Evolutionary conservation across 2,888 invertebrate genomes (phyloP).

Genomic region (Tyria jacobaeae): DNA sequence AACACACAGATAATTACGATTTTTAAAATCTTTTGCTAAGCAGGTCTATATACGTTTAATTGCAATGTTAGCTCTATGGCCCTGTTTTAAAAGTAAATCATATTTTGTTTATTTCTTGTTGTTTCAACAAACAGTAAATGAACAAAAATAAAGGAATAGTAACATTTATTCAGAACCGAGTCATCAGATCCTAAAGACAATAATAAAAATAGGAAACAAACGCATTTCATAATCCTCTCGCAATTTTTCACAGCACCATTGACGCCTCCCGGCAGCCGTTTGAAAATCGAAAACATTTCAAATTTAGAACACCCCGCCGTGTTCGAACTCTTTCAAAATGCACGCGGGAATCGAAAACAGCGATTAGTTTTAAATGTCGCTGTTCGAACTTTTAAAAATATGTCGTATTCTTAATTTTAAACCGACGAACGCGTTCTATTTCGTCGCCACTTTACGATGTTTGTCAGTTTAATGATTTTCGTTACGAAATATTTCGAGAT

Average conservation of each 20-base stretch:
- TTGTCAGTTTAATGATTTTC: slow-evolving; percentile 79
- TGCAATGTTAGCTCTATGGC: too few relatives aligned
- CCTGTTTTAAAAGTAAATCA: slow-evolving; percentile 11
- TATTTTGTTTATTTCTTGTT: background rate
- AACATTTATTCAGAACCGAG: slow-evolving; percentile 43
- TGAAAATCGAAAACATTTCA: slow-evolving; percentile 83
- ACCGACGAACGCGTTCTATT: slow-evolving; percentile 81
- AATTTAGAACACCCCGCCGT: slow-evolving; percentile 74
- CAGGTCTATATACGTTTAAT: too few relatives aligned
- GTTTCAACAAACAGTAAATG: slow-evolving; percentile 19
- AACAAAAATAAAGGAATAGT: slow-evolving; percentile 26
- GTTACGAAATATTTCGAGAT: slow-evolving; percentile 72
- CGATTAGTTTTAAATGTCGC: slow-evolving; percentile 85
- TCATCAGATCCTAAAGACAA: slow-evolving; percentile 53
- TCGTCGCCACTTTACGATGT: slow-evolving; percentile 82
- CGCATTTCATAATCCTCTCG: slow-evolving; percentile 65
- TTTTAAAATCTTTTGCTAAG: too few relatives aligned
- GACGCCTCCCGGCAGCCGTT: slow-evolving; percentile 77
- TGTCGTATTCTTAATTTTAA: slow-evolving; percentile 84
- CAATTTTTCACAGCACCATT: slow-evolving; percentile 72
- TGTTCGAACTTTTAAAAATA: slow-evolving; percentile 86
- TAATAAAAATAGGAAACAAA: slow-evolving; percentile 55
- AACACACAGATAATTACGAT: too few relatives aligned
- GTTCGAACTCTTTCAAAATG: slow-evolving; percentile 82
- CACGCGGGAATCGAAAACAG: slow-evolving; percentile 84